These are phyloP conservation scores for Gavialis gangeticus DNA, from an alignment of 2,113 vertebrate species.

Conservation along the genomic window DNA sequence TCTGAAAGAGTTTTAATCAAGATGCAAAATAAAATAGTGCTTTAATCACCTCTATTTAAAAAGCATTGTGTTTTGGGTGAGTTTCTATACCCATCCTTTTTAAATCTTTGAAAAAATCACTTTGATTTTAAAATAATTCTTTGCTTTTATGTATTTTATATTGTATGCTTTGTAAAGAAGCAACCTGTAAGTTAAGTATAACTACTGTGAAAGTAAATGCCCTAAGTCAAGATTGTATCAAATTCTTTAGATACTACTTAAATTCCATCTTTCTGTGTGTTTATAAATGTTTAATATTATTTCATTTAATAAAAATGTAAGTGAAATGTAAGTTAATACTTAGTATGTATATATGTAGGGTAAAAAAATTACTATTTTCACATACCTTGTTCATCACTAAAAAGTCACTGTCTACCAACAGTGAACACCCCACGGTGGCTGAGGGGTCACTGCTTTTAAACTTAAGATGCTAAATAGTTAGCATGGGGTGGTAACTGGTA, in stretches of 20 bases:
- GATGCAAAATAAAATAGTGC: slow-evolving; percentile 34
- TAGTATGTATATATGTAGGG: not conserved
- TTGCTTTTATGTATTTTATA: not conserved
- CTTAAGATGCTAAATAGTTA: slow-evolving; percentile 20
- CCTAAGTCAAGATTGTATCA: not conserved
- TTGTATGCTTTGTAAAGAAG: slow-evolving; percentile 30
- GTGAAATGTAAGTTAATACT: not conserved
- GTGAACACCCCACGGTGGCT: slow-evolving; percentile 39
- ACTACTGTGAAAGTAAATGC: slow-evolving; percentile 8
- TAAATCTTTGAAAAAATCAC: not conserved
- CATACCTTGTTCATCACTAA: not conserved
- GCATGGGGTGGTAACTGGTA: slow-evolving; percentile 11
- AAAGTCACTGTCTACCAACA: slow-evolving; percentile 53
- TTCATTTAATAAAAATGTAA: slow-evolving; percentile 37
- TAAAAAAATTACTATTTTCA: slow-evolving; percentile 6
- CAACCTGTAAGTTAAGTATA: not conserved
- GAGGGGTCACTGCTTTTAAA: slow-evolving; percentile 40
- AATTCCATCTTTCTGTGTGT: not conserved
- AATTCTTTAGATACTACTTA: not conserved
- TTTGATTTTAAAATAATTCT: not conserved
- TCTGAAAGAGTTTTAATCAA: slow-evolving; percentile 42
- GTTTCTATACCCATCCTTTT: slow-evolving; percentile 20
- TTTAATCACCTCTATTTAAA: slow-evolving; percentile 40
- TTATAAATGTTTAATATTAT: slow-evolving; percentile 42
- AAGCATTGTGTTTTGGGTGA: slow-evolving; percentile 3